Percentiles rank a stretch among this genome's conserved stretches.
phyloP scores from a whole-genome alignment of 2,113 vertebrate species.

The Tachuris rubrigastra region DNA sequence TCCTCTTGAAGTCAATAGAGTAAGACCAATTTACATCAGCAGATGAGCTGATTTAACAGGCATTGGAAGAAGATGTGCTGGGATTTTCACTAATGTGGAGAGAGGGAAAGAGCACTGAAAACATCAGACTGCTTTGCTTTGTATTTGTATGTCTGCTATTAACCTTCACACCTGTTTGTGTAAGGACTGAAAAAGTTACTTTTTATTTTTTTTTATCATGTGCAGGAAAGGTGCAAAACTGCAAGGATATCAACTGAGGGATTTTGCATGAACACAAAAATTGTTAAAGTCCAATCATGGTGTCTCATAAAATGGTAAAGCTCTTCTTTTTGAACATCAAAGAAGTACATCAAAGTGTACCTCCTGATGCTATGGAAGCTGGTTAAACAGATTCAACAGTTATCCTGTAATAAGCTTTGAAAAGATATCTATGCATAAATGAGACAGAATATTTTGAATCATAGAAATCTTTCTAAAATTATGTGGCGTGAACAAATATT shows the following conservation, averaged over 20 bases:
- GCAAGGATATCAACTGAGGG: not conserved
- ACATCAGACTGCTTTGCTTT: not conserved
- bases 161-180: not conserved
- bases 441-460: slow-evolving; percentile 16
- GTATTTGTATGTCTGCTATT: not conserved
- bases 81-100: not conserved
- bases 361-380: not conserved
- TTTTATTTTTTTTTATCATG: not conserved
- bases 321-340: slow-evolving; percentile 30
- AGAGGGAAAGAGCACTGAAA: not conserved
- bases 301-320: slow-evolving; percentile 9
- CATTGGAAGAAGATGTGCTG: not conserved
- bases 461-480: slow-evolving; percentile 8
- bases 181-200: not conserved
- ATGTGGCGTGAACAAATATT: not conserved
- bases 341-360: slow-evolving; percentile 33
- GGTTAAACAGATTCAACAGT: slow-evolving; percentile 48
- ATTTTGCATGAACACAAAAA: not conserved
- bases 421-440: slow-evolving; percentile 16
- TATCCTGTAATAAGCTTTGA: slow-evolving; percentile 41
- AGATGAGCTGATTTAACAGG: slow-evolving; percentile 12
- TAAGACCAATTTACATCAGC: slow-evolving; percentile 15
- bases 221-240: not conserved
- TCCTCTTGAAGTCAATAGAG: not conserved
- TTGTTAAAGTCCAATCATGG: not conserved